Base-by-base conservation (phyloP, 2,797 vertebrate genomes). In the Phoeniculus purpureus region DNA sequence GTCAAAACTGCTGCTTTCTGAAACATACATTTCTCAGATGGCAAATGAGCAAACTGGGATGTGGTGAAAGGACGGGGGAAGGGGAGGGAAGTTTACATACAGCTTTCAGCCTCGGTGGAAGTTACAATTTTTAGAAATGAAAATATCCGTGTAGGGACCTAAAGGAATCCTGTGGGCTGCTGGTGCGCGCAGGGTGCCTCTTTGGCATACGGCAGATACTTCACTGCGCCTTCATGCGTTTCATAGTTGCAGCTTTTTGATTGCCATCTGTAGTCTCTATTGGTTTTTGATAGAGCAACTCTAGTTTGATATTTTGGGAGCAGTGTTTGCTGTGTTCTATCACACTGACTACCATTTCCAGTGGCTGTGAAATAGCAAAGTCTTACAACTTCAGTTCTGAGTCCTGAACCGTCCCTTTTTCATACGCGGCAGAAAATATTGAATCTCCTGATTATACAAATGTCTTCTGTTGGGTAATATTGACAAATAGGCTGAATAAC, bases 141-240 rank as follows among this genome's bases (percentile, higher is more conserved):
- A 96, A 94, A 94, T 94, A 93, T 74, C 94, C 73, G 25, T 71
- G 90, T 90, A 95, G 94, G 96, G 95, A 87, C 93, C 96, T 96
- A 89, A 92, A 94, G 93, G 96, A 96, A 96, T 97, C 92, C 95
- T 96, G 89, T 94, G 95, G 96, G 94, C 95, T 94, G 94, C 81
- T 93, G 95, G 95, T 91, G 94, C 94, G 5, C 85, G 78, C 72
- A 62, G 17, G 1, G 78, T 74, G 92, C 77, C 61, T 78, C 73
- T 83, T 15, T 87, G 85, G 85, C 89, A 72, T 67, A 85, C 21
- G 0, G 71, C 22, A 58, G 80, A 72, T 64, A 51, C 68, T 94
- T 92, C 51, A 11, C 91, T 75, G 71, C 47, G 85, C 50, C 74
- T 95, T 65, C 73, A 77, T 70, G 76, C 81, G 87, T 88, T 26